These are phyloP conservation scores for Drosophila longiperda DNA, from an alignment of 2,888 invertebrate species.

Conservation along the genomic window DNA sequence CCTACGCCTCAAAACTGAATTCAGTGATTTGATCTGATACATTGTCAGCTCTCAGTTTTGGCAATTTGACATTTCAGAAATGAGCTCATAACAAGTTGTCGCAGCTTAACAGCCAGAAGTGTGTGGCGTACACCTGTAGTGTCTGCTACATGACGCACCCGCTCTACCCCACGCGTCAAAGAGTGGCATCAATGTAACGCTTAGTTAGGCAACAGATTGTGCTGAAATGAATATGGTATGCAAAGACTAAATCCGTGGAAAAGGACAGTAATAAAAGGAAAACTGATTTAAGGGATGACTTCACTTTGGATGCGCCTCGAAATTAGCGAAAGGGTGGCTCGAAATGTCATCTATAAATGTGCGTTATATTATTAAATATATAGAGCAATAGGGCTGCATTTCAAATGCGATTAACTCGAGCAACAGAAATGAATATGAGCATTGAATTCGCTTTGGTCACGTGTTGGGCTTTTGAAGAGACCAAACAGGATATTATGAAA, in stretches of 20 bases:
- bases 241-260: constrained; percentile 48
- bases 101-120: constrained; percentile 21
- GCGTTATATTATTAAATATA: constrained; percentile 40
- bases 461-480: constrained; percentile 77
- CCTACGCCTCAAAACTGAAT: neutral
- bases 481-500: constrained; percentile 41
- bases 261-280: constrained; percentile 9
- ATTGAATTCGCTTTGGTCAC: constrained; percentile 85
- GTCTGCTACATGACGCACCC: constrained; percentile 54
- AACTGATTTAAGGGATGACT: constrained; percentile 63
- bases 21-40: neutral
- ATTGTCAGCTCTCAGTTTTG: neutral
- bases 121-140: constrained; percentile 7
- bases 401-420: constrained; percentile 57
- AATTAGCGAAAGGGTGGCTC: constrained; percentile 73
- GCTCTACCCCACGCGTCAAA: constrained; percentile 18
- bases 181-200: constrained; percentile 75
- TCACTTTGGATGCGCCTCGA: constrained; percentile 56
- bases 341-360: constrained; percentile 30
- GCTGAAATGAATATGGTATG: constrained; percentile 60
- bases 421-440: constrained; percentile 82
- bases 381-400: constrained; percentile 47
- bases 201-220: constrained; percentile 79
- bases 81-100: constrained; percentile 46
- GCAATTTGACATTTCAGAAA: constrained; percentile 14